A percentile compares a stretch with the other conserved stretches of the same genome.
Conservation (phyloP, 2,888 invertebrate genomes). For the Peribatodes rhomboidaria region DNA sequence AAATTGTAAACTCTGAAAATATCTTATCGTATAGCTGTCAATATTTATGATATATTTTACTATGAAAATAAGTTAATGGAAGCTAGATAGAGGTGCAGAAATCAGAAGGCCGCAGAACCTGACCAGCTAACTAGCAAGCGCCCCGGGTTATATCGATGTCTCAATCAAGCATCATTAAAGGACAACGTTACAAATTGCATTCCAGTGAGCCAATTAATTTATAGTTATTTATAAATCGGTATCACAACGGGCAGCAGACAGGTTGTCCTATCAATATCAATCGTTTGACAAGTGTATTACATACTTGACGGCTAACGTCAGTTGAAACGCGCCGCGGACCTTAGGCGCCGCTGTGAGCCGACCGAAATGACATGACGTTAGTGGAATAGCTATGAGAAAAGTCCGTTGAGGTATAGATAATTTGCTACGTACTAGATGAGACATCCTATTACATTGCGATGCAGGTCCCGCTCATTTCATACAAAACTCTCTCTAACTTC, state of each 20-base stretch:
- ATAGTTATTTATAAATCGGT: slow-evolving; percentile 58
- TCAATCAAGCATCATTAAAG: slow-evolving; percentile 63
- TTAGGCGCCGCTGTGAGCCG: slow-evolving; percentile 41
- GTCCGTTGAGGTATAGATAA: too few species aligned
- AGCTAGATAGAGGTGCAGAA: slow-evolving; percentile 37
- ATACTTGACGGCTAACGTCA: slow-evolving; percentile 51
- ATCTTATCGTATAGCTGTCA: slow-evolving; percentile 28
- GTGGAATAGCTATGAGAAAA: slow-evolving; percentile 25
- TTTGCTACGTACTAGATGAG: too few species aligned
- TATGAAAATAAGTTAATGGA: slow-evolving; percentile 37
- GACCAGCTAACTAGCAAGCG: slow-evolving; percentile 36
- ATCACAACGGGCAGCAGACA: slow-evolving; percentile 56
- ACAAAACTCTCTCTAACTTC: too few species aligned
- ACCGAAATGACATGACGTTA: slow-evolving; percentile 37
- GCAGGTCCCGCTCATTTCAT: too few species aligned
- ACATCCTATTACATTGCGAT: too few species aligned
- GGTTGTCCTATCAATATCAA: slow-evolving; percentile 66
- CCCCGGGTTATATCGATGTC: slow-evolving; percentile 50
- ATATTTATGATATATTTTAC: slow-evolving; percentile 37
- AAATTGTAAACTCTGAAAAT: slow-evolving; percentile 20
- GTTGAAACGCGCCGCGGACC: slow-evolving; percentile 46
- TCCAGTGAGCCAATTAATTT: slow-evolving; percentile 62
- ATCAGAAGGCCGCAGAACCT: slow-evolving; percentile 37
- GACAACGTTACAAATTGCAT: slow-evolving; percentile 61
- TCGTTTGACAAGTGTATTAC: slow-evolving; percentile 65